Conservation (phyloP, 2,113 vertebrate genomes). For the Paedocypris sp. region DNA sequence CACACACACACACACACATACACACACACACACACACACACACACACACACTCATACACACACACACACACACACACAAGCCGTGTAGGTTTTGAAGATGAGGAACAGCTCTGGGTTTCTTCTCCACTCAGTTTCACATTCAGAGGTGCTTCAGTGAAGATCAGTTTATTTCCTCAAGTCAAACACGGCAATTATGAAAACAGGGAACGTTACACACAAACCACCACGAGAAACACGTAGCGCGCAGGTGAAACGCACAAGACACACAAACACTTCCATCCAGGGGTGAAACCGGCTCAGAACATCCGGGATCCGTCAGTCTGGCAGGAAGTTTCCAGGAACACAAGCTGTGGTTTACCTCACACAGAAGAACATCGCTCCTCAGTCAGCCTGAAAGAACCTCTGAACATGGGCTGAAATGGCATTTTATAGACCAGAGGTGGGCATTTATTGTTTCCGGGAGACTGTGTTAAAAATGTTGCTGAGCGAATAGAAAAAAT, state of each 20-base stretch:
- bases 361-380: conserved; percentile 32
- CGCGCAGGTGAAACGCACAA: conserved; percentile 17
- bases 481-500: no score
- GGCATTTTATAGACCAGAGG: no score
- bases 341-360: conserved; percentile 42
- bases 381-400: conserved; percentile 15
- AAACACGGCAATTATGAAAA: neutral
- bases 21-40: no score
- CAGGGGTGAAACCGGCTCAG: conserved; percentile 37
- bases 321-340: conserved; percentile 39
- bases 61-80: no score
- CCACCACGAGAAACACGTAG: neutral
- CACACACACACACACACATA: no score
- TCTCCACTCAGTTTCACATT: neutral
- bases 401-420: no score
- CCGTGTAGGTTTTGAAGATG: neutral
- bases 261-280: conserved; percentile 29
- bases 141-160: neutral
- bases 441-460: no score
- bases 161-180: conserved; percentile 16
- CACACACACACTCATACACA: no score
- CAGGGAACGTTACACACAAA: no score
- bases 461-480: no score
- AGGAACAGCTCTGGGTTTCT: neutral
- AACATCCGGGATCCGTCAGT: conserved; percentile 23